A percentile compares a stretch with the other conserved stretches of the same genome.
These are phyloP conservation scores for Elaphurus davidianus DNA, from an alignment of 2,113 vertebrate species.

Conservation along the genomic window DNA sequence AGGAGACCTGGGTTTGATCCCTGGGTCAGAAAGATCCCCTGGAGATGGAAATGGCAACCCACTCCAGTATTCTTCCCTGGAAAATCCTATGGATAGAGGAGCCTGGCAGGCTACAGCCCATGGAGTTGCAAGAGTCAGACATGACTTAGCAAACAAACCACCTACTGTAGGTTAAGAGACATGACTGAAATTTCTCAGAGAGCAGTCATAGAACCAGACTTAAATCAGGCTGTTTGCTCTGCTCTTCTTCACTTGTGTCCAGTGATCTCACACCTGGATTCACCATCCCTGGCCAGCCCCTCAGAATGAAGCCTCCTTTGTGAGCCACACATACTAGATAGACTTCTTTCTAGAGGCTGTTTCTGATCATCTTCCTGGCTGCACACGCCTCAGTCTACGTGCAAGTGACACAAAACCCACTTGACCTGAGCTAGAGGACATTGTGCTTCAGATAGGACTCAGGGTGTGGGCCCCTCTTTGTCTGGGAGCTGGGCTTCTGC, in stretches of 20 bases:
- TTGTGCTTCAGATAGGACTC: background rate
- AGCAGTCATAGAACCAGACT: background rate
- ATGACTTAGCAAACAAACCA: background rate
- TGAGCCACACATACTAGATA: background rate
- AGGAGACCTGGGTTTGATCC: background rate
- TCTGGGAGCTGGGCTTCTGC: background rate
- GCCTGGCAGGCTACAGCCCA: background rate
- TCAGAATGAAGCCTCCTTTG: background rate
- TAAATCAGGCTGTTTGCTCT: background rate
- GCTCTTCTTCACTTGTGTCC: background rate
- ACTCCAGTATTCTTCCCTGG: background rate
- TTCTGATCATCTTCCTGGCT: background rate
- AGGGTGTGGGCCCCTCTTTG: background rate
- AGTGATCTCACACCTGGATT: background rate
- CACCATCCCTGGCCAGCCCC: background rate
- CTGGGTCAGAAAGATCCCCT: background rate
- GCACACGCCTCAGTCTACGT: background rate
- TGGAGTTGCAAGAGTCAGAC: background rate
- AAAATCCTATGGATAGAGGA: background rate
- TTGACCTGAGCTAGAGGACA: background rate
- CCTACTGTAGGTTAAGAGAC: background rate
- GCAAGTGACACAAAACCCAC: background rate
- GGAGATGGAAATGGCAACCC: background rate
- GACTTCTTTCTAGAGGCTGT: background rate
- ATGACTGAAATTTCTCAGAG: background rate